Conservation (phyloP, 2,888 invertebrate genomes). For the Blomia tropicalis region DNA sequence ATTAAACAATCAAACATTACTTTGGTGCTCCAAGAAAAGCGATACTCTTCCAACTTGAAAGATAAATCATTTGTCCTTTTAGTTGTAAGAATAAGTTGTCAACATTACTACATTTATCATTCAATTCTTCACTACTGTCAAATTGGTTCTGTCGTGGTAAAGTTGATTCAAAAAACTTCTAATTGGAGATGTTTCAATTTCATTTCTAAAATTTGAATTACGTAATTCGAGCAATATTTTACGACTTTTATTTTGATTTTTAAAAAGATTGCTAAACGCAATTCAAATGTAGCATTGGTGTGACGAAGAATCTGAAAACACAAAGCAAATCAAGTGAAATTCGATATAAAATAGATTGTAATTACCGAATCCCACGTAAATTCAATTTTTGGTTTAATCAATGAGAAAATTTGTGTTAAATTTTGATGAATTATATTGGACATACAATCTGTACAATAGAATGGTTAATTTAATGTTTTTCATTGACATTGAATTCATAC, state of each 20-base stretch:
- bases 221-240: slow-evolving; percentile 6
- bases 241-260: slow-evolving; percentile 7
- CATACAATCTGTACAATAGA: background rate
- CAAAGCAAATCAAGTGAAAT: background rate
- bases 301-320: slow-evolving; percentile 64
- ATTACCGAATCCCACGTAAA: slow-evolving; percentile 87
- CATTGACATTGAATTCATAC: slow-evolving; percentile 3
- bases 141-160: background rate
- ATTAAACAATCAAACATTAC: slow-evolving; percentile 34
- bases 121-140: background rate
- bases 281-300: slow-evolving; percentile 90
- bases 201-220: background rate
- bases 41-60: slow-evolving; percentile 95
- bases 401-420: slow-evolving; percentile 75
- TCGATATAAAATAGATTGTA: slow-evolving; percentile 23
- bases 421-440: slow-evolving; percentile 71
- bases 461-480: background rate
- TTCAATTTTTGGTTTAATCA: slow-evolving; percentile 76
- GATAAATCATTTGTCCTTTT: slow-evolving; percentile 95
- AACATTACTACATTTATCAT: background rate
- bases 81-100: slow-evolving; percentile 43
- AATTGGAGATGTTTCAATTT: background rate
- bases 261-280: slow-evolving; percentile 42
- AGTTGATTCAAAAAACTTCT: background rate
- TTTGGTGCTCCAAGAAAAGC: slow-evolving; percentile 91